A percentile compares a stretch with the other conserved stretches of the same genome.
Conservation (phyloP, 2,797 vertebrate species). For the Bradypodion pumilum region DNA sequence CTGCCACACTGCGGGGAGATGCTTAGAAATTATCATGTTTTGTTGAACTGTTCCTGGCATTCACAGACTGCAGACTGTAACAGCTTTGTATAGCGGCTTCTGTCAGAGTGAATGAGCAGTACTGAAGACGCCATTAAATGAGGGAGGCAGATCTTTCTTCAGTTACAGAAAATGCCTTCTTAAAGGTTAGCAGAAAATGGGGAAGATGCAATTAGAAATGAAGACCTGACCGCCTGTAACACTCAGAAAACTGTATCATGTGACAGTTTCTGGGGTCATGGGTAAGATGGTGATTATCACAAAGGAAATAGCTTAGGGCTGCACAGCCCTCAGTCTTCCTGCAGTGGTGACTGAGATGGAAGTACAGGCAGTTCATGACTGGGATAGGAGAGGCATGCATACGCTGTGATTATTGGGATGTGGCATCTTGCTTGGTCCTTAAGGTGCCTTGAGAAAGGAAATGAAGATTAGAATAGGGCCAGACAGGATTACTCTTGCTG, state of each 20-base stretch:
- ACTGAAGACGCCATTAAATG: neutral
- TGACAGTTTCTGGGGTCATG: neutral
- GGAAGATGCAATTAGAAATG: neutral
- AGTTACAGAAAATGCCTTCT: neutral
- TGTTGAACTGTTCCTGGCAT: constrained; percentile 9
- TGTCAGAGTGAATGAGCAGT: constrained; percentile 23
- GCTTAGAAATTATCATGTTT: neutral
- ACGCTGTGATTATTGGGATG: too few species aligned
- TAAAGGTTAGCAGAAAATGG: neutral
- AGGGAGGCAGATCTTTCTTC: neutral
- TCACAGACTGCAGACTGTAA: constrained; percentile 1
- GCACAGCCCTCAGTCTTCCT: too few species aligned
- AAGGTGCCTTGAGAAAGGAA: too few species aligned
- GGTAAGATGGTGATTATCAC: neutral
- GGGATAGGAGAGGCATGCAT: too few species aligned
- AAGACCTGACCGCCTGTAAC: too few species aligned
- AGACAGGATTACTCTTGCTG: too few species aligned
- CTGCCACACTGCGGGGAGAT: neutral
- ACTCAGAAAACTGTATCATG: neutral
- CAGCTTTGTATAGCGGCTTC: constrained; percentile 3
- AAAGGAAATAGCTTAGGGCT: too few species aligned
- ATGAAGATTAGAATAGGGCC: too few species aligned
- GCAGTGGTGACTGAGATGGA: too few species aligned
- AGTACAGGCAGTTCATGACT: too few species aligned
- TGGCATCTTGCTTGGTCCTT: too few species aligned